Evolutionary conservation across 2,888 invertebrate species (phyloP).

Genomic region (Drosophila cognata): DNA sequence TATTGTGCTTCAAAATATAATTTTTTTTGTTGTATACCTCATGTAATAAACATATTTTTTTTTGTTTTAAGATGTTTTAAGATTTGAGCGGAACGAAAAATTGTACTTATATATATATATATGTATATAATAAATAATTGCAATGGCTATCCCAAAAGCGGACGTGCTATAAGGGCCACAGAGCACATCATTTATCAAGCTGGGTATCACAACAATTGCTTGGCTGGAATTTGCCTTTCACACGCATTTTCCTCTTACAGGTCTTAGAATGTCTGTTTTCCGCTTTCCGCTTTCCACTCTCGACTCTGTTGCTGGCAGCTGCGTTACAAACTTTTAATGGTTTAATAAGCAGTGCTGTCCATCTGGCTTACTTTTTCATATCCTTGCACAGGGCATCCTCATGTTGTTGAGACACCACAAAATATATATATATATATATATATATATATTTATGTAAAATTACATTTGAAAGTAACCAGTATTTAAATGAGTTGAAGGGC

Average conservation of each 20-base stretch:
- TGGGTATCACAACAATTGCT: background rate
- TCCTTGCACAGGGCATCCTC: background rate
- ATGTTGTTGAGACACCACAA: background rate
- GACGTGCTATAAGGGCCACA: conserved; percentile 4
- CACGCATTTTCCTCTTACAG: background rate
- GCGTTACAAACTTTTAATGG: conserved; percentile 52
- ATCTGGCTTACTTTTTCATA: conserved; percentile 5
- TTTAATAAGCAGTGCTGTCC: conserved; percentile 55
- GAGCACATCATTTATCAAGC: conserved; percentile 34
- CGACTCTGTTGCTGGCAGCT: conserved; percentile 19
- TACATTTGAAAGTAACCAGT: background rate
- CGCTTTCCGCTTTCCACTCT: background rate
- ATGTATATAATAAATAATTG: conserved; percentile 19
- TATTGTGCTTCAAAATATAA: background rate
- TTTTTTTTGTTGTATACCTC: background rate
- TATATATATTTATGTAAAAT: background rate
- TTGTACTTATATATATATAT: conserved; percentile 7
- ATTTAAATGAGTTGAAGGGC: background rate
- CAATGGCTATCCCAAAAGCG: background rate
- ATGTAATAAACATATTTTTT: background rate
- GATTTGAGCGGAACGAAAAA: background rate
- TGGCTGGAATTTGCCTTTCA: conserved; percentile 1
- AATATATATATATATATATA: background rate
- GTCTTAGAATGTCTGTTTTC: background rate
- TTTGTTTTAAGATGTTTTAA: background rate